Evolutionary conservation across 92 coral and sea anemone genomes (phyloP), one percentile per base, ranked within the genome.

Genomic region (Porites evermanni): DNA sequence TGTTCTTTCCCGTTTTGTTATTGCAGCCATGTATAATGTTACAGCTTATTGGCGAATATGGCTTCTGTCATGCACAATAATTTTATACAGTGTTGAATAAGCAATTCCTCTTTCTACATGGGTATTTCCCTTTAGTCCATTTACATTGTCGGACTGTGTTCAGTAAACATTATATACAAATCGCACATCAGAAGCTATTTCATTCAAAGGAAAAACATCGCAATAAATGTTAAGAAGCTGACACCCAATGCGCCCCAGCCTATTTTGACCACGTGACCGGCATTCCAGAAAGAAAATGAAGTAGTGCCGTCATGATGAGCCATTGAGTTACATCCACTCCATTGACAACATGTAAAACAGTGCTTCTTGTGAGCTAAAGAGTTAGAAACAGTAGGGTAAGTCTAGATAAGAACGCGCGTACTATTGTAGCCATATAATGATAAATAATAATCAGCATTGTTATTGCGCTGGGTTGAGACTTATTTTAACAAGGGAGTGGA

Each of bases 321-420:
- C 88, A 87, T 92, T 12, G 98, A 94, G 44, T 97, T 97, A 53
- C 99, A 97, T 88, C 94, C 95, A 51, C 90, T 92, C 96, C 96
- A 97, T 64, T 97, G 99, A 70, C 99, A 97, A 77, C 99, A 97
- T 6, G 98, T 95, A 80, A 97, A 97, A 79, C 99, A 97, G 21
- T 84, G 94, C 81, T 97, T 97, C 72, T 83, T 91, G 75, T 91
- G 74, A 79, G 93, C 99, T 97, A 60, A 24, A 73, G 29, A 75
- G 56, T 58, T 52, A 18, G 16, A 51, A 73, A 64, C 58, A 61
- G 2, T 2, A 54, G 2, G 2, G 60, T 54, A 10, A 54, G 60
- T 54, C 14, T 54, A 38, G 47, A 38, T 38, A 38, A 38, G 47
- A 38, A 0, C 47, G 47, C 47, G 47, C 47, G 6, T 38, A 3